Evolutionary conservation across 2,888 invertebrate genomes (phyloP), one percentile per base, ranked within the genome.

Genomic region (Abscondita cerata): DNA sequence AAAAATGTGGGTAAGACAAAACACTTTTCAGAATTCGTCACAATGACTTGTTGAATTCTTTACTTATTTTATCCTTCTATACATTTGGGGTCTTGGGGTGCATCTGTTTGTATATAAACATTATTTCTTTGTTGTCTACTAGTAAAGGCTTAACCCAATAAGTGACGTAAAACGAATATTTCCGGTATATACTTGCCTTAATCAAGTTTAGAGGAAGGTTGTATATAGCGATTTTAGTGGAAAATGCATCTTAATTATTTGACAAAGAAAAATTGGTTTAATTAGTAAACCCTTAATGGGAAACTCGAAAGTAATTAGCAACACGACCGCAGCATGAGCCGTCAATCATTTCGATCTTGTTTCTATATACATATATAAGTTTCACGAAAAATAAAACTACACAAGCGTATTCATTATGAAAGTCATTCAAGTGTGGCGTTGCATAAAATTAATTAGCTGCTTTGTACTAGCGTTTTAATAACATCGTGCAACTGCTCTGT

Each of bases 401-500:
- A 51, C 44, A 55, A 62, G 76, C 74, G 70, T 74, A 76, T 79
- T 79, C 79, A 79, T 79, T 79, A 79, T 74, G 76, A 76, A 74
- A 77, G 76, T 78, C 75, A 76, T 79, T 80, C 78, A 77, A 78
- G 79, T 79, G 79, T 79, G 78, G 76, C 77, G 78, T 79, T 80
- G 80, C 79, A 80, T 79, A 80, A 80, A 80, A 80, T 80, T 80
- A 80, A 80, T 80, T 80, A 80, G 79, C 78, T 74, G 75, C 75
- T 76, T 73, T 75, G 75, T 76, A 76, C 77, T 75, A 75, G 76
- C 77, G 78, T 77, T 79, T 78, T 79, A 78, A 78, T 79, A 78
- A 78, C 78, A 75, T 74, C 73, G 75, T 74, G 75, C 75, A 63
- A 64, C 66, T 72, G 73, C 74, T 73, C 76, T 74, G 75, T 74